Base-by-base conservation (phyloP, 2,888 invertebrate genomes). In the Trachelus troglodyta region DNA sequence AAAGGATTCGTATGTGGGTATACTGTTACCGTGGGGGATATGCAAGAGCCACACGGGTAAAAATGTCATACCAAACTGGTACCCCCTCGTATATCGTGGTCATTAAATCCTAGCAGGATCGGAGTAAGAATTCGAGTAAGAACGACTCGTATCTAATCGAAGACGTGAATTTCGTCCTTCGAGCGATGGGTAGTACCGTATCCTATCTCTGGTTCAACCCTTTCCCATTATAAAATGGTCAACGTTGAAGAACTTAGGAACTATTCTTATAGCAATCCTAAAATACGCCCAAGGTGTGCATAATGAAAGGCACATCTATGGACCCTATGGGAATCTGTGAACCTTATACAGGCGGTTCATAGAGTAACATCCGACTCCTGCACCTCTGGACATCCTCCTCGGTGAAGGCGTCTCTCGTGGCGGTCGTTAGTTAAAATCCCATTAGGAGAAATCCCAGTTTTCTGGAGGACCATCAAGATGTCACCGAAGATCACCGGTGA, bases 361-460 rank as follows among this genome's bases (percentile, higher is more conserved):
- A 56, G 56, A 56, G 56, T 56, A 56, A 56, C 23, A 56, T 56
- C 56, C 56, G 23, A 56, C 6, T 56, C 56, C 23, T 23, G 56
- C 2, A 56, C 9, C 56, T 2, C 2, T 56, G 56, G 56, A 56
- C 56, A 56, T 56, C 56, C 56, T 56, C 56, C 56, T 56, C 23
- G 56, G 23, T 1, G 56, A 56, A 56, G 56, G 56, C 56, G 56
- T 56, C 56, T 56, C 56, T 56, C 56, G 56, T 56, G 56, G 56
- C 56, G 56, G 85, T 88, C 87, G 88, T 89, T 88, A 87, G 88
- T 90, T 90, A 88, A 90, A 89, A 87, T 88, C 87, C 89, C 88
- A 90, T 91, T 90, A 90, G 87, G 85, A 83, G 81, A 86, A 87
- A 87, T 86, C 84, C 84, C 85, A 85, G 85, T 86, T 89, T 87